A percentile compares a stretch with the other conserved stretches of the same genome.
Conservation (phyloP, 2,113 vertebrate species). For the Prinia subflava region DNA sequence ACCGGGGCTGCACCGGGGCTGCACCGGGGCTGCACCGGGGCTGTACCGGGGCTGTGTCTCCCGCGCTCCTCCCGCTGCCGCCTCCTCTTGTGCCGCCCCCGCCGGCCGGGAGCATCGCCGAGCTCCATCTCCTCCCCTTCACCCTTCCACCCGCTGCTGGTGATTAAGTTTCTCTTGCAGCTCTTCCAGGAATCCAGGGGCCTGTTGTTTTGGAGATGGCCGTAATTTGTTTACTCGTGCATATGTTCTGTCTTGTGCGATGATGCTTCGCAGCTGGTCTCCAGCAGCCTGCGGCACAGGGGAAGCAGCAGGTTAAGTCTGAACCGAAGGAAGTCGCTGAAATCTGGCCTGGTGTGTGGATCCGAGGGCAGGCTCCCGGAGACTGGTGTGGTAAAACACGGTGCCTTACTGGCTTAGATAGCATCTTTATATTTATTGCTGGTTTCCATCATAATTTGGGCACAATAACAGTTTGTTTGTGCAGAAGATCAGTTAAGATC, state of each 20-base stretch:
- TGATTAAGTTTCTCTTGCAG: conserved; percentile 51
- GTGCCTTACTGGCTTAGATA: not conserved
- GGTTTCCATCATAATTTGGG: not conserved
- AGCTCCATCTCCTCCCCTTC: not conserved
- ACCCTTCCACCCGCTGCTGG: not conserved
- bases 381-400: not conserved
- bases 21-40: too few species aligned
- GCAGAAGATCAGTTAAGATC: not conserved
- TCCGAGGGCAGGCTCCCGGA: not conserved
- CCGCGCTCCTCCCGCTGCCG: not conserved
- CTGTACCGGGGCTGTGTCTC: too few species aligned
- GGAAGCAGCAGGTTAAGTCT: conserved; percentile 28
- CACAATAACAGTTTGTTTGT: not conserved
- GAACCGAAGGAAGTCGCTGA: not conserved
- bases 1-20: too few species aligned
- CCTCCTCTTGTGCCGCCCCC: too few species aligned
- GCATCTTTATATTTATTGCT: not conserved
- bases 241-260: conserved; percentile 38
- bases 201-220: conserved; percentile 58
- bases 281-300: not conserved
- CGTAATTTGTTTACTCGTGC: conserved; percentile 58
- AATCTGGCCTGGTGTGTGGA: not conserved
- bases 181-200: conserved; percentile 60
- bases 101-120: not conserved
- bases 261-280: conserved; percentile 34